A percentile compares a stretch with the other conserved stretches of the same genome.
These are phyloP conservation scores for Atherinomorus stipes DNA, from an alignment of 2,113 vertebrate genomes.

Conservation along the genomic window DNA sequence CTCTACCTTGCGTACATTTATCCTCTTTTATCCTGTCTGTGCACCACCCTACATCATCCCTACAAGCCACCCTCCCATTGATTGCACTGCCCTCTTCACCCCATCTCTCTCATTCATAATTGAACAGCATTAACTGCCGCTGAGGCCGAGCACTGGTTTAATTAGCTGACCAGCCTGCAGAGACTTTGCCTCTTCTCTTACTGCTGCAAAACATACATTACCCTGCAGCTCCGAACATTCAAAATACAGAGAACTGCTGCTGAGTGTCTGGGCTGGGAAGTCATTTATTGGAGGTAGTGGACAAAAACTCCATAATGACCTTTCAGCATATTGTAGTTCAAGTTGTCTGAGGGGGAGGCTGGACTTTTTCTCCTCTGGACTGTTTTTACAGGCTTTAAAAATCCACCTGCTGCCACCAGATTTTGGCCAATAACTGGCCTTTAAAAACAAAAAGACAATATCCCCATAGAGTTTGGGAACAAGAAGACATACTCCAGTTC, in stretches of 20 bases:
- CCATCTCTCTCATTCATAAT: constrained; percentile 74
- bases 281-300: constrained; percentile 3
- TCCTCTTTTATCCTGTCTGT: constrained; percentile 28
- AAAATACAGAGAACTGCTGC: constrained; percentile 7
- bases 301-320: constrained; percentile 21
- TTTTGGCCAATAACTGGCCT: background rate
- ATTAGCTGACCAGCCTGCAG: constrained; percentile 70
- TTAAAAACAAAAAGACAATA: background rate
- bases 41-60: constrained; percentile 20
- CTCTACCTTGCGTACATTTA: constrained; percentile 8
- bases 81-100: constrained; percentile 68
- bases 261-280: background rate
- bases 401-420: background rate
- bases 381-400: background rate
- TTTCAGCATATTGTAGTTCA: constrained; percentile 19
- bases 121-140: constrained; percentile 76
- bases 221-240: constrained; percentile 29
- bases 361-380: background rate
- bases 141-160: constrained; percentile 67
- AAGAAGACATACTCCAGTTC: too few species aligned
- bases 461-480: too few species aligned
- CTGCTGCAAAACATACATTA: constrained; percentile 44
- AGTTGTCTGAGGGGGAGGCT: background rate
- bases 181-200: constrained; percentile 42
- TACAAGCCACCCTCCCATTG: constrained; percentile 47